Evolutionary conservation across 2,113 vertebrate genomes (phyloP).

Genomic region (Rallus limicola): DNA sequence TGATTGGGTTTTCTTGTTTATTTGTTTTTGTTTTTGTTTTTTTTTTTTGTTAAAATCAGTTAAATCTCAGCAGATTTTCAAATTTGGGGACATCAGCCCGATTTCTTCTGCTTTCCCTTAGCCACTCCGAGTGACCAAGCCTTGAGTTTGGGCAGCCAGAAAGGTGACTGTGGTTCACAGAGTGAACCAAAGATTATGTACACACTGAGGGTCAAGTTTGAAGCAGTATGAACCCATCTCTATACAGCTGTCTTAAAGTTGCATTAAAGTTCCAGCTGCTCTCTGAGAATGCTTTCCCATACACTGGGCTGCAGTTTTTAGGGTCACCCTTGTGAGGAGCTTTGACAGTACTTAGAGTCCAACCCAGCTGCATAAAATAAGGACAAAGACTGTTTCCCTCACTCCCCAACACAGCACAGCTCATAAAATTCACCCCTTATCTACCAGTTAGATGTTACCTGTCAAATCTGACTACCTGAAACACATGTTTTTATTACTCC

Average conservation of each 20-base stretch:
- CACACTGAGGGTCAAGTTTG: not conserved
- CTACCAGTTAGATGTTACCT: not conserved
- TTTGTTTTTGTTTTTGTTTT: too few relatives aligned
- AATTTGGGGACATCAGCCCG: not conserved
- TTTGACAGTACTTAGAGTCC: not conserved
- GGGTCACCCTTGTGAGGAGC: not conserved
- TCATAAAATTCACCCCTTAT: not conserved
- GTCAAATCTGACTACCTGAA: not conserved
- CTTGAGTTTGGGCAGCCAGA: not conserved
- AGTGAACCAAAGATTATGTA: not conserved
- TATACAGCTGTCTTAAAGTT: not conserved
- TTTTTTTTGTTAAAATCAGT: not conserved
- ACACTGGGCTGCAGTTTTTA: not conserved
- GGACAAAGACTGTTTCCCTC: not conserved
- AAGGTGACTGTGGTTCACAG: not conserved
- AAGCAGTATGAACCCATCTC: not conserved
- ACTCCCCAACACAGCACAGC: not conserved
- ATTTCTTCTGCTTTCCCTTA: not conserved
- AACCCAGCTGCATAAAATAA: not conserved
- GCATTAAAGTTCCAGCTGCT: not conserved
- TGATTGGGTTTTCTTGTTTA: too few relatives aligned
- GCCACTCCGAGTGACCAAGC: not conserved
- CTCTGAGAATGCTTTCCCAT: not conserved
- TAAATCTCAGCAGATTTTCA: not conserved
- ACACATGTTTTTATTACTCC: not conserved